Base-by-base conservation (phyloP, 92 coral and sea anemone species). In the Zoanthus gigantus region DNA sequence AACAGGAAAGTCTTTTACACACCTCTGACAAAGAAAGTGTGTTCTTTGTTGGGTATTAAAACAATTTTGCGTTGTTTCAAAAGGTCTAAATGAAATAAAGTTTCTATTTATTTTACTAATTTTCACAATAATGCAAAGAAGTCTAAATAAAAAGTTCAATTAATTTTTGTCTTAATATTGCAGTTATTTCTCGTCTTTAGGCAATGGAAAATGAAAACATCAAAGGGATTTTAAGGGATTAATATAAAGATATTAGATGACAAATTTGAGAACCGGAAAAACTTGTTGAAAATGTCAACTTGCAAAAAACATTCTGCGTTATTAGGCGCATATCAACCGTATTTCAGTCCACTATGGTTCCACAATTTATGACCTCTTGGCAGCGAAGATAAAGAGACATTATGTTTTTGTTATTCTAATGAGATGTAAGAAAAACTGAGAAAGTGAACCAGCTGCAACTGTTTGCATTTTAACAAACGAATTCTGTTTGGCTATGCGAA, bases 401-500 rank as follows among this genome's bases (percentile, higher is more conserved):
- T 46, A 45, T 65, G 56, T 78, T 76, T 88, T 91, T 91, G 94
- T 91, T 89, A 88, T 91, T 91, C 74, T 88, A 91, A 91, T 91
- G 86, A 91, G 92, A 66, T 79, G 74, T 80, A 37, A 48, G 79
- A 84, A 84, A 58, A 52, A 72, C 80, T 29, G 32, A 71, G 17
- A 71, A 37, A 50, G 82, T 17, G 44, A 91, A 91, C 85, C 94
- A 91, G 94, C 94, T 91, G 94, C 89, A 68, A 72, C 52, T 61
- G 88, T 91, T 91, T 88, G 94, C 94, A 91, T 91, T 79, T 91
- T 84, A 88, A 91, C 94, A 91, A 91, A 84, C 83, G 89, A 91
- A 87, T 69, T 90, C 91, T 71, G 69, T 46, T 28, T 18, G 11
- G 61, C 85, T 30, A 81, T 67, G 74, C 28, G 18, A 71, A 65